These are phyloP conservation scores for Irena cyanogastra DNA, from an alignment of 2,113 vertebrate genomes.

Conservation along the genomic window DNA sequence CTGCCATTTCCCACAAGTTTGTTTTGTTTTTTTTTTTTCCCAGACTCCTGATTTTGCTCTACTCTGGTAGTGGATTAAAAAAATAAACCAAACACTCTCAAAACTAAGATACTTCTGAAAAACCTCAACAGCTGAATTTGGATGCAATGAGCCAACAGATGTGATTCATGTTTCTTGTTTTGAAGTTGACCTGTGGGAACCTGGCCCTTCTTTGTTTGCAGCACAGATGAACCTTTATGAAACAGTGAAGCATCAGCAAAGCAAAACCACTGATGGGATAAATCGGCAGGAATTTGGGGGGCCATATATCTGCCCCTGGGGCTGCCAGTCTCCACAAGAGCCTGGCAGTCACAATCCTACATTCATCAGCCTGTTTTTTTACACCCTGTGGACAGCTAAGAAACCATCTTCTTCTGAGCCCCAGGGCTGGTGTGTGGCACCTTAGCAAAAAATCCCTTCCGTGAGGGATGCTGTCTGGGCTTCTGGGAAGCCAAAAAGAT, in stretches of 20 bases:
- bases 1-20: neutral
- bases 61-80: neutral
- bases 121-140: neutral
- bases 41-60: neutral
- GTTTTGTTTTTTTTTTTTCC: neutral
- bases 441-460: neutral
- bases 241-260: neutral
- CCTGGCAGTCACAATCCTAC: neutral
- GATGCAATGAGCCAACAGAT: neutral
- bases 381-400: neutral
- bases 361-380: neutral
- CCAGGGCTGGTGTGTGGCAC: neutral
- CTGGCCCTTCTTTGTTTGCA: neutral
- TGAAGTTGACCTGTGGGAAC: neutral
- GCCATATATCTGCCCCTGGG: fast-evolving
- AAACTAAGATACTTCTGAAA: neutral
- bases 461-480: neutral
- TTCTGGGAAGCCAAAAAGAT: neutral
- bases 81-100: neutral
- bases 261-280: neutral
- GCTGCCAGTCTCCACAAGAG: neutral
- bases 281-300: neutral
- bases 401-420: neutral
- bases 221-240: neutral
- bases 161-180: neutral